Evolutionary conservation across 2,888 invertebrate species (phyloP).

Genomic region (Eupithecia exiguata): DNA sequence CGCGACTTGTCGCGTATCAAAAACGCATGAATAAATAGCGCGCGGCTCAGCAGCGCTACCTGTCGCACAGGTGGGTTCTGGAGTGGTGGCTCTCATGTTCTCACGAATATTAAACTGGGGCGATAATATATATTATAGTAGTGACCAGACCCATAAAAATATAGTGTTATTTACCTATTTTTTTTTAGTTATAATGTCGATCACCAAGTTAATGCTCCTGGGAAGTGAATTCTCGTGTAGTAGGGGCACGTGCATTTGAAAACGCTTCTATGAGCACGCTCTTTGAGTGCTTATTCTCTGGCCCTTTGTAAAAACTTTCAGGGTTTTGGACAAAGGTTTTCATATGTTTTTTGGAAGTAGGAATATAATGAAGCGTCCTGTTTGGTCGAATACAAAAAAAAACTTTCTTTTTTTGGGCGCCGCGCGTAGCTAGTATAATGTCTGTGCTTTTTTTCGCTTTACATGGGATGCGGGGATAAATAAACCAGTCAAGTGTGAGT

Average conservation of each 20-base stretch:
- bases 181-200: neutral
- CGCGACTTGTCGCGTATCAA: too few species aligned
- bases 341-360: neutral
- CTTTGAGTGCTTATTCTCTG: slow-evolving; percentile 14
- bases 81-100: too few species aligned
- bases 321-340: slow-evolving; percentile 1
- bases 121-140: too few species aligned
- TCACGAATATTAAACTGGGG: too few species aligned
- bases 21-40: too few species aligned
- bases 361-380: neutral
- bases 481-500: neutral
- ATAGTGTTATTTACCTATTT: neutral
- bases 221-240: slow-evolving; percentile 13
- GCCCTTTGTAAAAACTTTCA: slow-evolving; percentile 7
- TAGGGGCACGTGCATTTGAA: slow-evolving; percentile 20
- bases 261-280: slow-evolving; percentile 19
- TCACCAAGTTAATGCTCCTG: neutral
- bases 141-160: too few species aligned
- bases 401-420: neutral
- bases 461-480: neutral
- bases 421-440: too few species aligned
- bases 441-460: neutral
- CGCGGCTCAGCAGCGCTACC: too few species aligned
- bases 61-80: too few species aligned
- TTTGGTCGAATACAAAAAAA: neutral